Conservation (phyloP, 2,888 invertebrate genomes). For the Cactoblastis cactorum region DNA sequence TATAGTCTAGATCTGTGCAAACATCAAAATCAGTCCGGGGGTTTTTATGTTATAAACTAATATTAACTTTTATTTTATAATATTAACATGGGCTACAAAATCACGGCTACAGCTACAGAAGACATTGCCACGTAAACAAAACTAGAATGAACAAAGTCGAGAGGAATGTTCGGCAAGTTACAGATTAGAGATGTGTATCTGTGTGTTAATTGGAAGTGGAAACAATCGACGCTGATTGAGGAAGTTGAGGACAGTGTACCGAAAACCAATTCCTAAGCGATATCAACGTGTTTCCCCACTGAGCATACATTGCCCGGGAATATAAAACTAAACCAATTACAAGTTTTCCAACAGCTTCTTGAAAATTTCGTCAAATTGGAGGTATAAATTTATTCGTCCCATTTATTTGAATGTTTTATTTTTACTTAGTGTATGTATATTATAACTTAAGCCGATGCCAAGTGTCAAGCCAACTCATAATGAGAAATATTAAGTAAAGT, state of each 20-base stretch:
- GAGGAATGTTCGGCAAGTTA: not conserved
- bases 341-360: constrained; percentile 74
- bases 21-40: too few species aligned
- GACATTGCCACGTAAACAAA: not conserved
- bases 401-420: too few species aligned
- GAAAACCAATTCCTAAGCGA: constrained; percentile 45
- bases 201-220: not conserved
- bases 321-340: constrained; percentile 75
- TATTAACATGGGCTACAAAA: too few species aligned
- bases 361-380: constrained; percentile 67
- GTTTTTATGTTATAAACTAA: too few species aligned
- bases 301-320: constrained; percentile 54
- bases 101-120: too few species aligned
- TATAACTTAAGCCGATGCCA: too few species aligned
- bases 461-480: too few species aligned
- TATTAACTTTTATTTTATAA: too few species aligned
- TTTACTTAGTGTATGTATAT: too few species aligned
- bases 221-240: not conserved
- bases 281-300: constrained; percentile 58
- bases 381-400: too few species aligned
- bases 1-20: too few species aligned
- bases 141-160: not conserved
- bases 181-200: constrained; percentile 13
- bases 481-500: too few species aligned
- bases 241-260: constrained; percentile 11